These are phyloP conservation scores for Cettia cetti DNA, from an alignment of 2,113 vertebrate genomes.

Conservation along the genomic window DNA sequence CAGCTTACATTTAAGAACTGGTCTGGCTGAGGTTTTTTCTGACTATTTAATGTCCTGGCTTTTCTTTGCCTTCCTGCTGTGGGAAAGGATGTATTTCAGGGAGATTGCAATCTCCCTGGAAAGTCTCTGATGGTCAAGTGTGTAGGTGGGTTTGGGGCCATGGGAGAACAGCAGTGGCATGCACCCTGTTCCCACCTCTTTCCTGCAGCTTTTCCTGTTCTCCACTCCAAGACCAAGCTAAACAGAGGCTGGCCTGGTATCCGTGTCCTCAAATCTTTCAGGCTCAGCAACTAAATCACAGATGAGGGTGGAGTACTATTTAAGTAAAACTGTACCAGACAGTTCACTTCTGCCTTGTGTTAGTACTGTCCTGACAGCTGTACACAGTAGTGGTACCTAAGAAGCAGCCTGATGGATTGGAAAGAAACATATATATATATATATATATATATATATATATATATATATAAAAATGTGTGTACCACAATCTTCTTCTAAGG, in stretches of 20 bases:
- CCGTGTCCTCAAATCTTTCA: background rate
- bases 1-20: background rate
- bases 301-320: background rate
- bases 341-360: background rate
- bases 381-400: background rate
- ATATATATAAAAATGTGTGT: background rate
- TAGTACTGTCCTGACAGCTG: background rate
- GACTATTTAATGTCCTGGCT: background rate
- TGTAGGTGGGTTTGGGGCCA: background rate
- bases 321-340: background rate
- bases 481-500: background rate
- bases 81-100: background rate
- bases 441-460: no score
- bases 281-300: background rate
- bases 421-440: background rate
- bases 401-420: background rate
- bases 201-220: accelerated
- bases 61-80: background rate
- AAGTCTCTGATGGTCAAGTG: background rate
- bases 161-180: accelerated
- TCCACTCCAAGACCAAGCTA: accelerated
- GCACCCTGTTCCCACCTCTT: background rate
- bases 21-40: background rate
- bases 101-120: background rate
- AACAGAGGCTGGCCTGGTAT: background rate